These are phyloP conservation scores for Pogonus chalceus DNA, from an alignment of 1,140 invertebrate genomes.

Conservation along the genomic window DNA sequence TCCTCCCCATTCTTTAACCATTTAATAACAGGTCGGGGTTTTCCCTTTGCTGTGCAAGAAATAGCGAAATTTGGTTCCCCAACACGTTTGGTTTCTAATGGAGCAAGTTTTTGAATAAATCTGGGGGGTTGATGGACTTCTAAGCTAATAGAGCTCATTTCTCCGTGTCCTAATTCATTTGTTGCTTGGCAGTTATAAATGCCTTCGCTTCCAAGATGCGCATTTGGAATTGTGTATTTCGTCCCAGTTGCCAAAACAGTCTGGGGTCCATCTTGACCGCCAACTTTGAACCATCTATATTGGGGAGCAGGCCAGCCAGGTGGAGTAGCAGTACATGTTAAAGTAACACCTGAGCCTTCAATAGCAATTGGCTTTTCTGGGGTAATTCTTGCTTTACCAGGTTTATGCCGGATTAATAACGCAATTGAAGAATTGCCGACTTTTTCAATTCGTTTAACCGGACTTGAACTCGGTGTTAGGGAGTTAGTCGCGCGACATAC, in stretches of 20 bases:
- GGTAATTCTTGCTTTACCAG: slow-evolving; percentile 70
- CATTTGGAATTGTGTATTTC: slow-evolving; percentile 75
- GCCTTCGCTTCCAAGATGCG: slow-evolving; percentile 74
- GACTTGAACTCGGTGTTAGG: slow-evolving; percentile 53
- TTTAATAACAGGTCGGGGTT: slow-evolving; percentile 68
- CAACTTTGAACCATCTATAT: slow-evolving; percentile 78
- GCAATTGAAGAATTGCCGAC: slow-evolving; percentile 64
- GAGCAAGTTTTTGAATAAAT: slow-evolving; percentile 71
- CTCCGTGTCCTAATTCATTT: slow-evolving; percentile 78
- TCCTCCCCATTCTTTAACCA: slow-evolving; percentile 83
- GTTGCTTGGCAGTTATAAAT: slow-evolving; percentile 80
- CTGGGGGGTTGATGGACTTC: slow-evolving; percentile 80
- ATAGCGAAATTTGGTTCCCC: slow-evolving; percentile 71
- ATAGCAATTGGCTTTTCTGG: slow-evolving; percentile 75
- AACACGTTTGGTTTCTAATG: slow-evolving; percentile 68
- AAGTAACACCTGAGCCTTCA: slow-evolving; percentile 70
- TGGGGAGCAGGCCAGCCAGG: slow-evolving; percentile 81
- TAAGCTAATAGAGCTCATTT: slow-evolving; percentile 67
- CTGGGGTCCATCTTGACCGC: slow-evolving; percentile 46
- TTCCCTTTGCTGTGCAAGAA: slow-evolving; percentile 75
- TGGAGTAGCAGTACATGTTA: slow-evolving; percentile 76
- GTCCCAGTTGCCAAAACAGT: slow-evolving; percentile 61
- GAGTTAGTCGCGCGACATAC: slow-evolving; percentile 76
- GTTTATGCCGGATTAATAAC: slow-evolving; percentile 77
- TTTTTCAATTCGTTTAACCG: slow-evolving; percentile 53